Conservation (phyloP, 2,888 invertebrate genomes). For the Argyra leucocephala region DNA sequence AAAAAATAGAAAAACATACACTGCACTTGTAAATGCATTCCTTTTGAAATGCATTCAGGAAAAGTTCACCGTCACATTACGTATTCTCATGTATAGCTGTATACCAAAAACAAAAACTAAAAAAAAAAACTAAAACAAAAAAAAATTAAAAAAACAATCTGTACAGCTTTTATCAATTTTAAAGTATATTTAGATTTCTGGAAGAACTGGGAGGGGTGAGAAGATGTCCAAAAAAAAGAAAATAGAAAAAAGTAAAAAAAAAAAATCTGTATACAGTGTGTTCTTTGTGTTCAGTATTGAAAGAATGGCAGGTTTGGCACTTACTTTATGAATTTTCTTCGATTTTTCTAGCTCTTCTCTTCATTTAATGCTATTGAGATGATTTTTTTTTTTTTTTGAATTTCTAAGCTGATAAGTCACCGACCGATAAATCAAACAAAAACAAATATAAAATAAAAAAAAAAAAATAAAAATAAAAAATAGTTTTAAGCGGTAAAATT, state of each 20-base stretch:
- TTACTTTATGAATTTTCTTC: background rate
- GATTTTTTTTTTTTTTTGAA: background rate
- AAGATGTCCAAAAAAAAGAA: too few relatives aligned
- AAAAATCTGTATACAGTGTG: too few relatives aligned
- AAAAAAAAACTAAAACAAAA: too few relatives aligned
- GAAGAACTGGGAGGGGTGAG: too few relatives aligned
- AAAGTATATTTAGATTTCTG: too few relatives aligned
- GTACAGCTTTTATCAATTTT: too few relatives aligned
- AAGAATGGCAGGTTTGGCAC: background rate
- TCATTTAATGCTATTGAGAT: background rate
- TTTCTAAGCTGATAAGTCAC: background rate
- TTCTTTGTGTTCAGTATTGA: too few relatives aligned
- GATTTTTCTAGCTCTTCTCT: background rate
- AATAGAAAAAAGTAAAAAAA: too few relatives aligned
- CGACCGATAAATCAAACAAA: slow-evolving; percentile 3
- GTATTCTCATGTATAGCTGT: too few relatives aligned
- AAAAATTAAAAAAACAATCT: too few relatives aligned
- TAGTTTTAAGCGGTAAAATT: background rate
- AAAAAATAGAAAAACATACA: background rate
- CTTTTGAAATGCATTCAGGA: background rate
- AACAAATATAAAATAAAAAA: background rate
- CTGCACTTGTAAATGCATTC: background rate
- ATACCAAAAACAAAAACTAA: too few relatives aligned
- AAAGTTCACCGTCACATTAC: too few relatives aligned
- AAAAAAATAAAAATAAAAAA: background rate